phyloP scores from a whole-genome alignment of 2,113 vertebrate genomes.

The Haemorhous mexicanus region DNA sequence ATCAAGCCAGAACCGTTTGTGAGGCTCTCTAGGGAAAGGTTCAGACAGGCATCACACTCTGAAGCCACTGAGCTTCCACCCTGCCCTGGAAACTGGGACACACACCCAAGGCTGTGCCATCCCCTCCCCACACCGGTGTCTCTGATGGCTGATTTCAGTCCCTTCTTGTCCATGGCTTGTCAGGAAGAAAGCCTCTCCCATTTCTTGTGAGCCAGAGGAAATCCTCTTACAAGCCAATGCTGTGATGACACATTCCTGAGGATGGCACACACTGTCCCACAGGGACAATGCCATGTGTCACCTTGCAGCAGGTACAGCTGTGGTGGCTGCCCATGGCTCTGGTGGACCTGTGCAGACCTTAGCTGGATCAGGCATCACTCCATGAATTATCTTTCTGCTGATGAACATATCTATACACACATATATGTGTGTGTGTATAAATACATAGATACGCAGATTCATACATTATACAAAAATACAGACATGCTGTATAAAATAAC shows the following conservation, averaged over 20 bases:
- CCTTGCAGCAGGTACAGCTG: background rate
- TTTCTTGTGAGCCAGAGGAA: background rate
- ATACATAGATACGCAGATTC: accelerated
- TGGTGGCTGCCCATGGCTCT: background rate
- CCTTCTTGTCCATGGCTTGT: accelerated
- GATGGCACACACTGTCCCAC: background rate
- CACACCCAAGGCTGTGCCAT: background rate
- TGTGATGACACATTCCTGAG: accelerated
- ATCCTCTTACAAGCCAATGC: background rate
- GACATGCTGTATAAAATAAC: background rate
- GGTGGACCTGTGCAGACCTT: background rate
- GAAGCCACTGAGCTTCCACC: background rate
- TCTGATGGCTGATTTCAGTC: background rate
- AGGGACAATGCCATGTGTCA: background rate
- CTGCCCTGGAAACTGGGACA: background rate
- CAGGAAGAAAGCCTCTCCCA: background rate
- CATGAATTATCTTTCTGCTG: background rate
- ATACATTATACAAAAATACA: background rate
- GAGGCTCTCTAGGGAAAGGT: background rate
- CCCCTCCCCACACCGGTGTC: background rate
- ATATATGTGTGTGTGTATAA: background rate
- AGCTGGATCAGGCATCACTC: background rate
- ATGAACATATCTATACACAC: background rate
- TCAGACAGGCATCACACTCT: background rate
- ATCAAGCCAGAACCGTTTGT: background rate